A percentile compares a stretch with the other conserved stretches of the same genome.
These are phyloP conservation scores for Oryzias melastigma DNA, from an alignment of 2,113 vertebrate species.

Conservation along the genomic window DNA sequence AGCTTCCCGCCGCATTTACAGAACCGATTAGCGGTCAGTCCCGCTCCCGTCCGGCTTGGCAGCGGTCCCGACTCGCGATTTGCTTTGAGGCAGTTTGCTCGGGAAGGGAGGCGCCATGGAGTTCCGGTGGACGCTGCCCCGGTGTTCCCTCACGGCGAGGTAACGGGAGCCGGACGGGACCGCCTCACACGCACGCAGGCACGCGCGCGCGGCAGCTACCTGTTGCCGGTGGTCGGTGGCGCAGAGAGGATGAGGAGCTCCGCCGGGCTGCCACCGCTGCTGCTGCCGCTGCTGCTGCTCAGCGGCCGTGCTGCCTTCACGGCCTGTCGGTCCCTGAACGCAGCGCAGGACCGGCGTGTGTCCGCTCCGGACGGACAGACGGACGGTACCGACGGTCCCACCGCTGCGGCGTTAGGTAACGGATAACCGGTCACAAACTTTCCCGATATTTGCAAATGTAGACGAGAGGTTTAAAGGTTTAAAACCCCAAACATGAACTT, in stretches of 20 bases:
- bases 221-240: constrained; percentile 46
- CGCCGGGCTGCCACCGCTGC: constrained; percentile 4
- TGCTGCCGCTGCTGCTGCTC: constrained; percentile 39
- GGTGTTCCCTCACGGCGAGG: constrained; percentile 29
- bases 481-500: too few relatives aligned
- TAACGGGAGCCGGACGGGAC: constrained; percentile 32
- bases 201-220: constrained; percentile 10
- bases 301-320: constrained; percentile 34
- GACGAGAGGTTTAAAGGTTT: too few relatives aligned
- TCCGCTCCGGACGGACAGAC: constrained; percentile 1
- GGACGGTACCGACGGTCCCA: constrained; percentile 13
- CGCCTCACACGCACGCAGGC: neutral
- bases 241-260: constrained; percentile 44
- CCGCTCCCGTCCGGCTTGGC: neutral
- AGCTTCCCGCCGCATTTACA: neutral
- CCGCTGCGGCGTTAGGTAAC: constrained; percentile 22
- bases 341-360: constrained; percentile 7
- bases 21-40: constrained; percentile 4
- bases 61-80: neutral
- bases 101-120: constrained; percentile 23
- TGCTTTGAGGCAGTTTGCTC: constrained; percentile 1
- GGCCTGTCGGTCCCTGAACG: constrained; percentile 46
- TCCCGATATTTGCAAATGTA: too few relatives aligned
- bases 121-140: constrained; percentile 17
- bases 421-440: too few relatives aligned